Base-by-base conservation (phyloP, 2,888 invertebrate species). In the Caenorhabditis sp. region DNA sequence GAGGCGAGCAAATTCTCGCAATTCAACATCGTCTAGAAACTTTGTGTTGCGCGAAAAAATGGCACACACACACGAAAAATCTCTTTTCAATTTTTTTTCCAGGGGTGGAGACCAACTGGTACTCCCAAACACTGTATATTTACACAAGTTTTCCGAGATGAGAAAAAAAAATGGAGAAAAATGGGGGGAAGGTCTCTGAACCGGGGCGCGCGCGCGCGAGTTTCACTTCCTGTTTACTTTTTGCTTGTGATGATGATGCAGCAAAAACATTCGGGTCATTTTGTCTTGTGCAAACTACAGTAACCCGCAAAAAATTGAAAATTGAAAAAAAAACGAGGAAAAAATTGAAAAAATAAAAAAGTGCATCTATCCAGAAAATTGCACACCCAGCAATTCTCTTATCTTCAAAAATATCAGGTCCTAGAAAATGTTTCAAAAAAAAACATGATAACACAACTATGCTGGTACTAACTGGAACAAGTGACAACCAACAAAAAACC, bases 101-200 rank as follows among this genome's bases (percentile, higher is more conserved):
- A 57, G 64, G 57, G 62, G 66, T 54, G 54, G 67, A 51, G 67
- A 49, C 58, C 65, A 68, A 68, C 73, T 68, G 62, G 67, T 68
- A 68, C 68, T 68, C 68, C 73, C 73, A 68, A 65, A 60, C 73
- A 73, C 73, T 65, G 65, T 68, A 68, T 73, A 65, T 73, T 73
- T 68, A 73, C 73, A 73, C 65, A 73, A 73, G 72, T 72, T 72
- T 72, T 58, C 53, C 66, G 63, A 60, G 66, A 49, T 26, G 55
- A 6, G 55, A 21, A 51, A 23, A 51, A 51, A 23, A n/a, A 21
- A 21, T 21, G 19, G 51, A 51, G 3, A 23, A 51, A 23, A 4
- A 51, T 8, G 51, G 51, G 49, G 17, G 49, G 49, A 19, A 49
- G n/a, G 19, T n/a, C n/a, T 51, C 51, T 23, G 51, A 51, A 19